These are phyloP conservation scores for Papilio helenus DNA, from an alignment of 1,140 invertebrate genomes.

Conservation along the genomic window DNA sequence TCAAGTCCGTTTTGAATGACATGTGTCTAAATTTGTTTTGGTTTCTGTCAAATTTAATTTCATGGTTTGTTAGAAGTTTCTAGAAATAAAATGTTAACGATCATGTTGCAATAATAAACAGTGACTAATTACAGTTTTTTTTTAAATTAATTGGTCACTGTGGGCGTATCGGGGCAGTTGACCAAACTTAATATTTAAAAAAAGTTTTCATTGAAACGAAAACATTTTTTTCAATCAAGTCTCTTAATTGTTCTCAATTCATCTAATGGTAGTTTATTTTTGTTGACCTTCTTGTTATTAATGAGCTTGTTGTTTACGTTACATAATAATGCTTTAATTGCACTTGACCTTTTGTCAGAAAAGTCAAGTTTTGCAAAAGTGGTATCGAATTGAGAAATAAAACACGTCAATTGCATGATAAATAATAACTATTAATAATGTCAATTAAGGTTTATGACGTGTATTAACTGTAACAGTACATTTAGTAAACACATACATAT, in stretches of 20 bases:
- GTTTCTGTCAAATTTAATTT: constrained; percentile 14
- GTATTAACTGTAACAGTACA: not conserved
- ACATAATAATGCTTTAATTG: not conserved
- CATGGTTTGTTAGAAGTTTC: constrained; percentile 2
- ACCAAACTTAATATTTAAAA: too few species aligned
- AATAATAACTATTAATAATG: not conserved
- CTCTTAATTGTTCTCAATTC: not conserved
- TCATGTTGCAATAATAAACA: not conserved
- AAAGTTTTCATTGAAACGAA: too few species aligned
- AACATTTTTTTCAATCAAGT: too few species aligned
- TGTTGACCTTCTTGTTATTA: not conserved
- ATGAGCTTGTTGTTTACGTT: not conserved
- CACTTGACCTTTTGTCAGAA: not conserved
- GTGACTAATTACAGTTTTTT: not conserved
- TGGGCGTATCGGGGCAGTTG: too few species aligned
- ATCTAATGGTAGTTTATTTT: not conserved
- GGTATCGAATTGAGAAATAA: not conserved
- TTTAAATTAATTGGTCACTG: not conserved
- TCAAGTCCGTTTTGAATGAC: constrained; percentile 11
- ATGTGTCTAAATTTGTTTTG: constrained; percentile 22
- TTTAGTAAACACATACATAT: not conserved
- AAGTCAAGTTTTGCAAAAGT: not conserved
- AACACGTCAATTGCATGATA: not conserved
- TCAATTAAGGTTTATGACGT: not conserved
- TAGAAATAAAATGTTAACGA: not conserved